phyloP scores from a whole-genome alignment of 1,140 invertebrate species.

The Notospermus geniculatus region DNA sequence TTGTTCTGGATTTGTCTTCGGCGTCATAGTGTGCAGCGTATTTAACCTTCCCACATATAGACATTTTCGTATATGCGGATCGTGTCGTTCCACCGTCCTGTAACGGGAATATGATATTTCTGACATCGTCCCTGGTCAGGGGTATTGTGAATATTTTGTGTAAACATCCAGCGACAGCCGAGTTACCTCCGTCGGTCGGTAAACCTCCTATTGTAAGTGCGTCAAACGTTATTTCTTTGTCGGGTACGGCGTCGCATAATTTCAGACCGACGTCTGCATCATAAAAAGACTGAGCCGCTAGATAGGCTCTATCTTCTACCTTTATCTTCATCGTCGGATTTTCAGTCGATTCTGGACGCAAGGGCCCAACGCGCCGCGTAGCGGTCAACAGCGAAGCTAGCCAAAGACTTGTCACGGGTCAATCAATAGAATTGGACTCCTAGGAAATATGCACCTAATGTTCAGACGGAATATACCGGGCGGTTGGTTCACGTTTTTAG shows the following conservation, averaged over 20 bases:
- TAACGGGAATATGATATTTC: neutral
- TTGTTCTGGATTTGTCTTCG: neutral
- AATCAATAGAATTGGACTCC: no score
- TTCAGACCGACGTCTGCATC: neutral
- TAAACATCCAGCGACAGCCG: neutral
- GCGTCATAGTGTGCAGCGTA: conserved; percentile 5
- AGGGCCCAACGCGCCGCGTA: no score
- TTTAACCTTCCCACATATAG: conserved; percentile 6
- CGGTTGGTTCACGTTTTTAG: no score
- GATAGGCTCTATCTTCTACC: neutral
- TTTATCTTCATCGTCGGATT: neutral
- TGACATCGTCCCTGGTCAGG: neutral
- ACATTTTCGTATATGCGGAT: conserved; percentile 4
- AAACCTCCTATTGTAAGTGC: neutral
- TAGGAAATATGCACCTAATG: no score
- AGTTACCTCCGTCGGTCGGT: neutral
- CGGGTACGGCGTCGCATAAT: neutral
- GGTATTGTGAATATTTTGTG: neutral
- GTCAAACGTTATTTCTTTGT: neutral
- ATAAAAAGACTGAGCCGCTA: neutral
- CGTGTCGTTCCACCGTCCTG: neutral
- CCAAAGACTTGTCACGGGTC: no score
- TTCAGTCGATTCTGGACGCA: neutral
- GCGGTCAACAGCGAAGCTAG: no score
- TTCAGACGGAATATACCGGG: no score